Percentiles rank a stretch among this genome's conserved stretches.
phyloP scores from a whole-genome alignment of 2,113 vertebrate genomes.

The Corynorhinus townsendii region DNA sequence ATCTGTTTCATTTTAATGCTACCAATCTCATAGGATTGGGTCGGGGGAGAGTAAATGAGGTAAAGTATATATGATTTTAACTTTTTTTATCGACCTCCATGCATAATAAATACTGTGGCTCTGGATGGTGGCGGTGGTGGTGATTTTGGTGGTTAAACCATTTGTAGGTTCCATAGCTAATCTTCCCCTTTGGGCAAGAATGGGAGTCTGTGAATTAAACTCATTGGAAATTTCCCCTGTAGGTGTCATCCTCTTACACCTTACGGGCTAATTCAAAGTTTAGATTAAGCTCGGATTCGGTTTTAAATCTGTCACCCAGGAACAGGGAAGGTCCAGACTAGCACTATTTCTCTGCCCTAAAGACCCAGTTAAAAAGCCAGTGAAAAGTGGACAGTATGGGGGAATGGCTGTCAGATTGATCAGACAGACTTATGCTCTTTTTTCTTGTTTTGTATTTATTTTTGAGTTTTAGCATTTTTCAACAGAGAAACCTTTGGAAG shows the following conservation, averaged over 20 bases:
- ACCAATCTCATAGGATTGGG: not conserved
- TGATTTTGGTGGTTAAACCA: not conserved
- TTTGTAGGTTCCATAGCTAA: not conserved
- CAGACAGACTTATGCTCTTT: not conserved
- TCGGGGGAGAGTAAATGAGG: not conserved
- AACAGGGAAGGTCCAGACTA: not conserved
- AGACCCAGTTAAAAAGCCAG: not conserved
- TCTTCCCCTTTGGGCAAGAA: not conserved
- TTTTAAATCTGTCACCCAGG: not conserved
- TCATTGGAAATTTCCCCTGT: not conserved
- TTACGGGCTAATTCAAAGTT: not conserved
- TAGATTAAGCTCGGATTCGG: not conserved
- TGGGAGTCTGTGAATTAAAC: not conserved
- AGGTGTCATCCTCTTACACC: not conserved
- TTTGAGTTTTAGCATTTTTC: constrained; percentile 14
- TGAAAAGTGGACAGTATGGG: not conserved
- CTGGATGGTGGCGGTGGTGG: not conserved
- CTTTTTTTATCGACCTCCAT: not conserved
- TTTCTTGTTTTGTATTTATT: not conserved
- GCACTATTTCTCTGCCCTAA: not conserved
- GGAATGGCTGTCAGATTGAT: not conserved
- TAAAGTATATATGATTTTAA: not conserved
- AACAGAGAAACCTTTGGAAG: not conserved
- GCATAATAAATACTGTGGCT: not conserved
- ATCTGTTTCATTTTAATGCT: not conserved